Evolutionary conservation across 2,888 invertebrate species (phyloP).

Genomic region (Copidosoma aretas): DNA sequence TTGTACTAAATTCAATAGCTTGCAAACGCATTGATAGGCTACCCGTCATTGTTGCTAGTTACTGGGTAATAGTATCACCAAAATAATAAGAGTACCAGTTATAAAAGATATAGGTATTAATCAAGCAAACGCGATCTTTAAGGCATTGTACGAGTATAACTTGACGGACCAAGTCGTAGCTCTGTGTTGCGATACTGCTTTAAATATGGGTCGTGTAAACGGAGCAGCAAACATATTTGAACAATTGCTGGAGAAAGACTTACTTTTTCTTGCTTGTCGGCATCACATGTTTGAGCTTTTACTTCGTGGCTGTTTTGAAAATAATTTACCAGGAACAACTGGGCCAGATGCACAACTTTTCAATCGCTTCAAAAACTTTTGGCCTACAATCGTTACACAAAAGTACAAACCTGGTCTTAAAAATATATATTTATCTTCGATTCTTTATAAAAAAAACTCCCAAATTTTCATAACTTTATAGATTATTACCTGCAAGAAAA

Average conservation of each 20-base stretch:
- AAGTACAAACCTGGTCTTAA: slow-evolving; percentile 23
- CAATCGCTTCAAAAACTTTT: slow-evolving; percentile 32
- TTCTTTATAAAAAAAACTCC: slow-evolving; percentile 12
- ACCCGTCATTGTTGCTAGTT: not conserved
- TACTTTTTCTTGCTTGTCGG: slow-evolving; percentile 47
- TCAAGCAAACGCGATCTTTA: no score
- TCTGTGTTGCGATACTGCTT: not conserved
- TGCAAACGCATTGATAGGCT: slow-evolving; percentile 11
- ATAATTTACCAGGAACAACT: slow-evolving; percentile 26
- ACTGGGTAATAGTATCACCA: not conserved
- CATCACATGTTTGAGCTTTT: slow-evolving; percentile 36
- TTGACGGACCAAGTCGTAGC: no score
- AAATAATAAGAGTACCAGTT: not conserved
- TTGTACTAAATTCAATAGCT: not conserved
- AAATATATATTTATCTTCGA: slow-evolving; percentile 15
- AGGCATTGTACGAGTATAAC: no score
- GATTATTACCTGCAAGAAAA: no score
- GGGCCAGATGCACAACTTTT: slow-evolving; percentile 40
- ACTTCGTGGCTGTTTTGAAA: not conserved
- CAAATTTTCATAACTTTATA: not conserved
- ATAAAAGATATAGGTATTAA: no score
- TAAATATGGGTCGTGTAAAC: not conserved
- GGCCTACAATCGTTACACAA: slow-evolving; percentile 10
- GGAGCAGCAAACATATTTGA: no score
- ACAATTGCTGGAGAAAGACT: slow-evolving; percentile 26